These are phyloP conservation scores for Trachelus stipa DNA, from an alignment of 2,888 invertebrate species.

Conservation along the genomic window DNA sequence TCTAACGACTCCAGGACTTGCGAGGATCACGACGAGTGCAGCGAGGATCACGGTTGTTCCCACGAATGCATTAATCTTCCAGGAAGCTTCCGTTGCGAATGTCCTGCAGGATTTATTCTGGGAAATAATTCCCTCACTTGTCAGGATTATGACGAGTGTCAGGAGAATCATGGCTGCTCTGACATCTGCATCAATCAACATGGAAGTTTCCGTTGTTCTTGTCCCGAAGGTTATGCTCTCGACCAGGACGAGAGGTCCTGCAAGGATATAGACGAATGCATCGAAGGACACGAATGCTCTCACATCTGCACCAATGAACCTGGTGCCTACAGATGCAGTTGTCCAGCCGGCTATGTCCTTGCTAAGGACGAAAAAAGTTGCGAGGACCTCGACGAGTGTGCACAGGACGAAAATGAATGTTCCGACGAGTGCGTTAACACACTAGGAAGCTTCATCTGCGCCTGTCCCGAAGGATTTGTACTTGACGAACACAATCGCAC, in stretches of 20 bases:
- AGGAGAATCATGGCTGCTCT: slow-evolving; percentile 65
- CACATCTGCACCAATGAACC: slow-evolving; percentile 67
- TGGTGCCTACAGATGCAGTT: slow-evolving; percentile 71
- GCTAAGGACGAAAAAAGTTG: slow-evolving; percentile 56
- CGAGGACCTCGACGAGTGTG: slow-evolving; percentile 63
- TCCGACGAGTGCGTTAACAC: slow-evolving; percentile 68
- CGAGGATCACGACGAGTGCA: slow-evolving; percentile 67
- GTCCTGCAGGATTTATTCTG: slow-evolving; percentile 59
- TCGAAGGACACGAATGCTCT: slow-evolving; percentile 67
- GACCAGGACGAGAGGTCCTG: slow-evolving; percentile 58
- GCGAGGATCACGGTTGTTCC: slow-evolving; percentile 50
- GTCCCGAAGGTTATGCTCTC: slow-evolving; percentile 47
- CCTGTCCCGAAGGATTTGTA: slow-evolving; percentile 67
- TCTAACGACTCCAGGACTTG: slow-evolving; percentile 40
- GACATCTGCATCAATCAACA: slow-evolving; percentile 49
- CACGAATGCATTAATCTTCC: slow-evolving; percentile 55
- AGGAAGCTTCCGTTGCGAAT: slow-evolving; percentile 59
- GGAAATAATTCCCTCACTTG: slow-evolving; percentile 47
- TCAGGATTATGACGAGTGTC: slow-evolving; percentile 58
- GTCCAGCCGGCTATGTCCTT: slow-evolving; percentile 67
- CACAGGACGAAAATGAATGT: slow-evolving; percentile 47
- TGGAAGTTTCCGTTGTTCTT: slow-evolving; percentile 63
- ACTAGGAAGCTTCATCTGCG: slow-evolving; percentile 68
- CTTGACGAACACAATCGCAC: slow-evolving; percentile 46
- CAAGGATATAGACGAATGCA: slow-evolving; percentile 65